Percentiles rank a stretch among this genome's conserved stretches.
Evolutionary conservation across 2,888 invertebrate genomes (phyloP).

Genomic region (Gnatocerus cornutus): DNA sequence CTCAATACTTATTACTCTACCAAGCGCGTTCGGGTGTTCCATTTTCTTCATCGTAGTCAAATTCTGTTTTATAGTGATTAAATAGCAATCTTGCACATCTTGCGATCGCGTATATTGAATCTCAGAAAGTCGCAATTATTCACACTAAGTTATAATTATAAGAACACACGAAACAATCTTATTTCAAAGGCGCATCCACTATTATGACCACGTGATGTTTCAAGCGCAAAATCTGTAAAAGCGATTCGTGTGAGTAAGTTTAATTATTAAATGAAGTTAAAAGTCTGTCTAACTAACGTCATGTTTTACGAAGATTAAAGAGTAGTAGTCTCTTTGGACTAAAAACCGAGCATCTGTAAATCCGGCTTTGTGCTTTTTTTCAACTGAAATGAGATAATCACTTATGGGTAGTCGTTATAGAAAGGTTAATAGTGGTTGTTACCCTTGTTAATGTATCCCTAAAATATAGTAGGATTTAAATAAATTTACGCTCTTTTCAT

Average conservation of each 20-base stretch:
- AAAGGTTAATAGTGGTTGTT: slow-evolving; percentile 2
- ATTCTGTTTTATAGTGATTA: slow-evolving; percentile 25
- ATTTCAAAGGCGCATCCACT: too few relatives aligned
- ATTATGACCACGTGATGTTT: too few relatives aligned
- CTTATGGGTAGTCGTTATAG: slow-evolving; percentile 4
- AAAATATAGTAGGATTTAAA: not conserved
- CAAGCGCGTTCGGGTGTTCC: slow-evolving; percentile 4
- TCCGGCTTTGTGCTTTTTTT: not conserved
- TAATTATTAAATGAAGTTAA: not conserved
- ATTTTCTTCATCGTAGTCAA: slow-evolving; percentile 19
- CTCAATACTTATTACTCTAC: slow-evolving; percentile 20
- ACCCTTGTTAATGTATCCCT: slow-evolving; percentile 2
- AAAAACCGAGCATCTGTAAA: not conserved
- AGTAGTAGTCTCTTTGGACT: not conserved
- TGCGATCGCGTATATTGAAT: slow-evolving; percentile 11
- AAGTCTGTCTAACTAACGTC: not conserved
- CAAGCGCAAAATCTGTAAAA: too few relatives aligned
- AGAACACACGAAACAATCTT: not conserved
- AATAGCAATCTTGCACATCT: slow-evolving; percentile 32
- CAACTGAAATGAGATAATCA: not conserved
- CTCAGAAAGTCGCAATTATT: slow-evolving; percentile 1
- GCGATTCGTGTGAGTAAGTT: too few relatives aligned
- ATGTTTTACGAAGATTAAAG: not conserved
- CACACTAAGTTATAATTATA: too few relatives aligned
- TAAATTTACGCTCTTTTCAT: slow-evolving; percentile 4